Evolutionary conservation across 2,888 invertebrate species (phyloP).

Genomic region (Nomada fucata): DNA sequence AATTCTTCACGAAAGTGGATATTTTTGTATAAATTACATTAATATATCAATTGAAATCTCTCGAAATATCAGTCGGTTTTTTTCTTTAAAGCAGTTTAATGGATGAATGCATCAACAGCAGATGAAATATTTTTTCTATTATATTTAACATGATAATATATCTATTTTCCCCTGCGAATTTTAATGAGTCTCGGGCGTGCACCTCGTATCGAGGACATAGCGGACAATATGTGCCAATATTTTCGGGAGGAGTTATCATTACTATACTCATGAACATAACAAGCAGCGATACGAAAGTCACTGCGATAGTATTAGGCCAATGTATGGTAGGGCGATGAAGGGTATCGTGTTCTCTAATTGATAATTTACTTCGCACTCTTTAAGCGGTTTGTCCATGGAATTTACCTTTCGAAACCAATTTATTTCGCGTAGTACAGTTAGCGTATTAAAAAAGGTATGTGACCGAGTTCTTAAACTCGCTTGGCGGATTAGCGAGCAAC

Average conservation of each 20-base stretch:
- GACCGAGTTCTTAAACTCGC: too few relatives aligned
- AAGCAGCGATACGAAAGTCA: slow-evolving; percentile 58
- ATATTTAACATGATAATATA: not conserved
- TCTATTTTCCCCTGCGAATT: not conserved
- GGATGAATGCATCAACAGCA: too few relatives aligned
- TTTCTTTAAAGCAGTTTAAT: too few relatives aligned
- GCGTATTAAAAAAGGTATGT: too few relatives aligned
- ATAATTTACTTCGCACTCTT: slow-evolving; percentile 24
- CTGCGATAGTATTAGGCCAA: slow-evolving; percentile 49
- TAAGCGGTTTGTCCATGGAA: not conserved
- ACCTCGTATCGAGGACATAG: slow-evolving; percentile 53
- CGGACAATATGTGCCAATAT: slow-evolving; percentile 57
- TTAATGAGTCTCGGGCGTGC: slow-evolving; percentile 39
- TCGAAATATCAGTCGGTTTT: not conserved
- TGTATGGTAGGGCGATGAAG: slow-evolving; percentile 40
- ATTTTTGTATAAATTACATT: slow-evolving; percentile 1
- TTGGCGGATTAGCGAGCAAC: too few relatives aligned
- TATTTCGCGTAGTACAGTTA: not conserved
- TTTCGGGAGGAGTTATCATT: slow-evolving; percentile 61
- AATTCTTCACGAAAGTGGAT: not conserved
- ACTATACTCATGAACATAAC: slow-evolving; percentile 60
- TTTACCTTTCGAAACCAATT: slow-evolving; percentile 4
- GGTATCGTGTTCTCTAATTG: slow-evolving; percentile 37
- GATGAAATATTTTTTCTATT: too few relatives aligned
- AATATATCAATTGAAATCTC: not conserved